phyloP scores from a whole-genome alignment of 1,140 invertebrate genomes.

The Drosophila mayri region DNA sequence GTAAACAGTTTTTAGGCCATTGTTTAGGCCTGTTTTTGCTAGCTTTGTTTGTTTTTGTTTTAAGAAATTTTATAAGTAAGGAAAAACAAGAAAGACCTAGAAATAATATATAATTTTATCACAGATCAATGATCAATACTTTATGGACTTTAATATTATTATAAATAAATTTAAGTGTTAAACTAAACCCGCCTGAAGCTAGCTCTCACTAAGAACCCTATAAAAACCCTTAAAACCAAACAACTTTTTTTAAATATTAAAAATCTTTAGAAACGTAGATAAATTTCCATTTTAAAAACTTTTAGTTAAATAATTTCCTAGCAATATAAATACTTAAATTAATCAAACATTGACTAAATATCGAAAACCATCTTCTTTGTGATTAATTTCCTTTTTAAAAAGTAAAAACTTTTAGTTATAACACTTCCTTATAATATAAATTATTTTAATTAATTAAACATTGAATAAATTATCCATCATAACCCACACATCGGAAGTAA shows the following conservation, averaged over 20 bases:
- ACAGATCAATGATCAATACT: too few relatives aligned
- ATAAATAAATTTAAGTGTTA: too few relatives aligned
- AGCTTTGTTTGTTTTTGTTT: not conserved
- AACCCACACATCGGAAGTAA: not conserved
- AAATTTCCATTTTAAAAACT: not conserved
- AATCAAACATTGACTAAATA: too few relatives aligned
- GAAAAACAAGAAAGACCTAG: not conserved
- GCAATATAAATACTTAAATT: too few relatives aligned
- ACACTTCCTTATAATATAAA: not conserved
- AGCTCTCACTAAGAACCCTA: not conserved
- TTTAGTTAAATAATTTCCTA: too few relatives aligned
- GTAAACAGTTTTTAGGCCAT: conserved; percentile 1
- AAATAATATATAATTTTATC: too few relatives aligned
- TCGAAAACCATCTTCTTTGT: too few relatives aligned
- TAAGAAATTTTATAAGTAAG: not conserved
- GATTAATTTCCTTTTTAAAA: too few relatives aligned
- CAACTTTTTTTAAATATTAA: not conserved
- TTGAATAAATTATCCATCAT: too few relatives aligned
- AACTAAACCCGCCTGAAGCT: too few relatives aligned
- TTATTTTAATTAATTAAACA: not conserved
- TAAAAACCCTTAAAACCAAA: not conserved
- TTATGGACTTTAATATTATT: too few relatives aligned
- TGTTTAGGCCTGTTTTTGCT: conserved; percentile 1
- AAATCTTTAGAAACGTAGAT: not conserved
- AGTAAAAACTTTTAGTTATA: not conserved